Evolutionary conservation across 2,888 invertebrate species (phyloP), one percentile per base, ranked within the genome.

Genomic region (Caenorhabditis panamensis): DNA sequence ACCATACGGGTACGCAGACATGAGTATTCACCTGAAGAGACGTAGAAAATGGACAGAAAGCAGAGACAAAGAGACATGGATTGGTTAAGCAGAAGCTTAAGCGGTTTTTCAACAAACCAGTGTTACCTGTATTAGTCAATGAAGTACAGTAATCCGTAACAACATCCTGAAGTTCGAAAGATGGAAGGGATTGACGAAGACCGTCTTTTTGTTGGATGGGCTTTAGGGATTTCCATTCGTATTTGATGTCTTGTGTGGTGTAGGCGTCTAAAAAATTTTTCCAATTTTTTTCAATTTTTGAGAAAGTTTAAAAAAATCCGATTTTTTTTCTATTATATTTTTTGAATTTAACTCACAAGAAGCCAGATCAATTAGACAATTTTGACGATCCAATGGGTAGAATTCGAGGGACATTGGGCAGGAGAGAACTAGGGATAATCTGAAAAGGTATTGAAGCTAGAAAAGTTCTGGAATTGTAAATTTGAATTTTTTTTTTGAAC

Each of bases 391-490:
- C 92, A 98, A 92, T 6, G 97, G 97, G 93, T 97, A 98, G 80
- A 97, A 94, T 92, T 96, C 96, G 89, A 98, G 93, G 92, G 96
- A 95, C 97, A 98, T 98, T 79, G 97, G 97, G 91, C 97, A 98
- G 71, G 96, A 95, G 87, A 98, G 93, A 64, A 96, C 96, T 89
- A 97, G 93, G 47, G 97, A 97, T 92, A 97, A 95, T 92, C 97
- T 95, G 91, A 20, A n/a, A n/a, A n/a, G n/a, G n/a, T n/a, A n/a
- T n/a, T n/a, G n/a, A n/a, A n/a, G n/a, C n/a, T n/a, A n/a, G n/a
- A n/a, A n/a, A n/a, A n/a, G n/a, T n/a, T 31, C 9, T 31, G 31
- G 9, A 31, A 31, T 31, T 31, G n/a, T n/a, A n/a, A n/a, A 82
- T 80, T n/a, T 20, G 22, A 4, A 20, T 31, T 44, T 41, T 4